These are phyloP conservation scores for Parnassius orleans DNA, from an alignment of 2,888 invertebrate genomes.

Conservation along the genomic window DNA sequence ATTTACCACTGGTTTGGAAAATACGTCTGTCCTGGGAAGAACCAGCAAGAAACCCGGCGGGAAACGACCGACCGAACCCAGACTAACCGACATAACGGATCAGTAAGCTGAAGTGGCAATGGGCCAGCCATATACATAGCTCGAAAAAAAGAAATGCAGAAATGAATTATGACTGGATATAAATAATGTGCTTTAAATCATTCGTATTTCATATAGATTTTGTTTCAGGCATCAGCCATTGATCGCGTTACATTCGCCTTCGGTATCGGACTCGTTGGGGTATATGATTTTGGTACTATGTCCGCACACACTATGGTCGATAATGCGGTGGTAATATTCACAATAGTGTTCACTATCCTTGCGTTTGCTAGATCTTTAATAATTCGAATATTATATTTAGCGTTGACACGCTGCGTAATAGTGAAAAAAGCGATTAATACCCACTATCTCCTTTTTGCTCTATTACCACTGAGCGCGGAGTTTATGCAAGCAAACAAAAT, in stretches of 20 bases:
- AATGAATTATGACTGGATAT: too few species aligned
- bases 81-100: too few species aligned
- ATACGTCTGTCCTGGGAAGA: too few species aligned
- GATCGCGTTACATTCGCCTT: slow-evolving; percentile 45
- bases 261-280: slow-evolving; percentile 57
- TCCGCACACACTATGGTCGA: slow-evolving; percentile 60
- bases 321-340: slow-evolving; percentile 55
- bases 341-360: slow-evolving; percentile 44
- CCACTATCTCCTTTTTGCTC: slow-evolving; percentile 53
- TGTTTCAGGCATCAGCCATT: slow-evolving; percentile 50
- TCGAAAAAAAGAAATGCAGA: too few species aligned
- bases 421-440: slow-evolving; percentile 36
- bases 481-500: slow-evolving; percentile 52
- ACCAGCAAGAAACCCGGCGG: too few species aligned
- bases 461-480: slow-evolving; percentile 55
- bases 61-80: too few species aligned
- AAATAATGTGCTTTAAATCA: too few species aligned
- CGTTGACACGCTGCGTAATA: slow-evolving; percentile 45
- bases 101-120: too few species aligned
- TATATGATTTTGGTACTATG: slow-evolving; percentile 56
- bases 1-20: too few species aligned
- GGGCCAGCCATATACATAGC: too few species aligned
- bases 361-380: slow-evolving; percentile 54
- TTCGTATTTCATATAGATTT: slow-evolving; percentile 15
- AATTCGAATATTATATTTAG: slow-evolving; percentile 44